These are phyloP conservation scores for Ophioninae sp. DNA, from an alignment of 2,888 invertebrate genomes.

Conservation along the genomic window DNA sequence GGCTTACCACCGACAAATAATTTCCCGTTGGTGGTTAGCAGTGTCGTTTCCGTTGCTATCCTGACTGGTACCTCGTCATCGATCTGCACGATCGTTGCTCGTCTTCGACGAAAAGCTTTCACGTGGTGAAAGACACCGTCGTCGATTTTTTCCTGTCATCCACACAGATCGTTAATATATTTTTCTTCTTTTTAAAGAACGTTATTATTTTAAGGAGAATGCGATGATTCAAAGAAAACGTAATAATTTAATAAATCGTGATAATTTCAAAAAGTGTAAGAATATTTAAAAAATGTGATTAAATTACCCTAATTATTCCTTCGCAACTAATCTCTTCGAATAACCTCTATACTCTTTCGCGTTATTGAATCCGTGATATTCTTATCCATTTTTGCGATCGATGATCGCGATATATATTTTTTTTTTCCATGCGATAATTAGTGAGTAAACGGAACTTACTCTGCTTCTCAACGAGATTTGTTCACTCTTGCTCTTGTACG, in stretches of 20 bases:
- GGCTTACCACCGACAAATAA: slow-evolving; percentile 79
- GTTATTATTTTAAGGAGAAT: too few species aligned
- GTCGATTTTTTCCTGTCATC: slow-evolving; percentile 75
- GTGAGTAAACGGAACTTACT: slow-evolving; percentile 66
- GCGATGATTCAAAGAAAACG: too few species aligned
- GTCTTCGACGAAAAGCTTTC: slow-evolving; percentile 75
- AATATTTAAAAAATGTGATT: too few species aligned
- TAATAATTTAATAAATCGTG: too few species aligned
- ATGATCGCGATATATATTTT: too few species aligned
- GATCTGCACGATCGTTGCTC: slow-evolving; percentile 76
- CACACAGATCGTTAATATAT: background rate
- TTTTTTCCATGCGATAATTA: background rate
- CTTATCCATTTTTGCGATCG: too few species aligned
- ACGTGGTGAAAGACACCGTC: slow-evolving; percentile 79
- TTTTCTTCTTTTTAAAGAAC: background rate
- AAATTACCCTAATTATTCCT: too few species aligned
- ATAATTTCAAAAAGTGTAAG: too few species aligned
- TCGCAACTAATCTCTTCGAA: too few species aligned
- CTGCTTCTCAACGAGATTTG: slow-evolving; percentile 76
- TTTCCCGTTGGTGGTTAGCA: slow-evolving; percentile 78
- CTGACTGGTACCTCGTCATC: slow-evolving; percentile 74
- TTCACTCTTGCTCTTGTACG: slow-evolving; percentile 76
- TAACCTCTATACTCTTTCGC: too few species aligned
- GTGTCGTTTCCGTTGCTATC: slow-evolving; percentile 72
- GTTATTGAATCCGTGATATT: too few species aligned